Evolutionary conservation across 2,888 invertebrate species (phyloP).

Genomic region (Oligia fasciuncula): DNA sequence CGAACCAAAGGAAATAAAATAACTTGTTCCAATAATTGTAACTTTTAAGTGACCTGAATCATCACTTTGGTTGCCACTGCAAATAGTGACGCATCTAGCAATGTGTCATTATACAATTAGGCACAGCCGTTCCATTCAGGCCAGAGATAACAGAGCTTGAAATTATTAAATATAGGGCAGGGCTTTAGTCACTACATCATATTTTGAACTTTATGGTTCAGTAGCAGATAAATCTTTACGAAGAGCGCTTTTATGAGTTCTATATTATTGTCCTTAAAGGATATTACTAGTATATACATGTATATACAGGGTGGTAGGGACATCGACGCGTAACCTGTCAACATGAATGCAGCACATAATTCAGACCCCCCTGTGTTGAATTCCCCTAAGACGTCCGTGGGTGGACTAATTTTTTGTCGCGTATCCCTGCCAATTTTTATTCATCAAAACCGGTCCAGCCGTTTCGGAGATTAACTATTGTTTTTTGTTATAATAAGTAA

Average conservation of each 20-base stretch:
- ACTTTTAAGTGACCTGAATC: conserved; percentile 26
- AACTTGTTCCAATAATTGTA: not conserved
- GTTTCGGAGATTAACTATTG: too few relatives aligned
- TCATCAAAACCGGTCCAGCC: too few relatives aligned
- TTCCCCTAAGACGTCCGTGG: too few relatives aligned
- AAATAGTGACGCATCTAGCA: conserved; percentile 33
- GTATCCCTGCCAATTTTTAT: too few relatives aligned
- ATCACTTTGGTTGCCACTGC: conserved; percentile 16
- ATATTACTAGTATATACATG: too few relatives aligned
- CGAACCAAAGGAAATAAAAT: not conserved
- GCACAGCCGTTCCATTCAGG: conserved; percentile 2
- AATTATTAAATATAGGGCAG: conserved; percentile 16
- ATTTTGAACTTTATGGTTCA: conserved; percentile 9
- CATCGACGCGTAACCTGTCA: too few relatives aligned
- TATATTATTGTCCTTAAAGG: not conserved
- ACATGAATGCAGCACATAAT: too few relatives aligned
- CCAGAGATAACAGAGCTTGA: conserved; percentile 27
- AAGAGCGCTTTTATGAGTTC: not conserved
- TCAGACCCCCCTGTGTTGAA: too few relatives aligned
- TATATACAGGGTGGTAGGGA: too few relatives aligned
- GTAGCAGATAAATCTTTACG: conserved; percentile 1
- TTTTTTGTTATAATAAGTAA: too few relatives aligned
- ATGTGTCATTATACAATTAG: conserved; percentile 27
- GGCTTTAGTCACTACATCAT: conserved; percentile 24
- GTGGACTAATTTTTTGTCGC: too few relatives aligned